Base-by-base conservation (phyloP, 2,113 vertebrate species). In the Urocynchramus pylzowi region DNA sequence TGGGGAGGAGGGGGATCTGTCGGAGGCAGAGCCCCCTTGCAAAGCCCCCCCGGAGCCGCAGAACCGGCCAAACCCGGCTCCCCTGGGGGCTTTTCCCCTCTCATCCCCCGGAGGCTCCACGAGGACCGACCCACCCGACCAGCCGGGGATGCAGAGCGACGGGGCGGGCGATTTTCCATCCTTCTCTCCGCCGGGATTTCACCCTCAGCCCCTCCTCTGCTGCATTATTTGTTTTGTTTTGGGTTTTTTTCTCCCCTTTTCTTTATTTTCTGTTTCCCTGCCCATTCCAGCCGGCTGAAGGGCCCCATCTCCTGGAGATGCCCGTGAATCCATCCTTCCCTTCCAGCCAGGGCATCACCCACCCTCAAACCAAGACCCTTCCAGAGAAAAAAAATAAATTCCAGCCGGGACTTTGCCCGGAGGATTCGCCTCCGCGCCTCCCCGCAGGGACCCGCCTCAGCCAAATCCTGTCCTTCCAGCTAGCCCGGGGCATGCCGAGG, bases 191-290 rank as follows among this genome's bases (percentile, higher is more conserved):
- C n/a, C 0, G 1, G 37, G 52, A n/a, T 82, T 76, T 86, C 53
- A 45, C 57, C 37, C 67, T 44, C 89, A 31, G 60, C n/a, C 77
- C 54, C 45, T 78, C 35, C 44, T 69, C 44, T 15, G 26, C 14
- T 30, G 69, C 17, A 11, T 28, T n/a, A n/a, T n/a, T n/a, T n/a
- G n/a, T n/a, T n/a, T n/a, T n/a, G n/a, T n/a, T n/a, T n/a, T n/a
- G n/a, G n/a, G n/a, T n/a, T n/a, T n/a, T 75, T 42, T 9, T 1
- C 2, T 0, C 6, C 4, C 0, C 6, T 4, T 42, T 44, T n/a
- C 44, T 30, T 16, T n/a, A 16, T 65, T 61, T 70, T 56, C 54
- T 37, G 11, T 45, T 50, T 45, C 37, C 39, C 52, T 22, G 61
- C 6, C 15, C 35, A 2, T 37, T 16, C 42, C 56, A 30, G 21